Percentiles rank a stretch among this genome's conserved stretches.
Conservation (phyloP, 2,888 invertebrate genomes). For the Mesochorus sp. region DNA sequence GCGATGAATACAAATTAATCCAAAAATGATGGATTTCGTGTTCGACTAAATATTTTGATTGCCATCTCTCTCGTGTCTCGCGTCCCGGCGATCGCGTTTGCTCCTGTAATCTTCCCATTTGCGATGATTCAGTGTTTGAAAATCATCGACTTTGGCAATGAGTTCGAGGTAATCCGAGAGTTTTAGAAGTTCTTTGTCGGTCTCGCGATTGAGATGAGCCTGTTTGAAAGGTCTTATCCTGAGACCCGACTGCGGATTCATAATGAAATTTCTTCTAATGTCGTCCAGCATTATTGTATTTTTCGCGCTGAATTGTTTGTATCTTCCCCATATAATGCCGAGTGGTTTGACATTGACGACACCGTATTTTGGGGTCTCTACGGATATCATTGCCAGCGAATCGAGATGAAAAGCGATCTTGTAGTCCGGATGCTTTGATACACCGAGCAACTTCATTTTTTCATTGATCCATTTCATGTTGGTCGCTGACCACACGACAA, state of each 20-base stretch:
- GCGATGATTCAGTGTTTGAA: slow-evolving; percentile 92
- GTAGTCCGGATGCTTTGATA: slow-evolving; percentile 91
- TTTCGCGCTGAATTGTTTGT: slow-evolving; percentile 91
- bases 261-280: slow-evolving; percentile 96
- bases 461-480: slow-evolving; percentile 99
- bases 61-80: slow-evolving; percentile 67
- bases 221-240: slow-evolving; percentile 95
- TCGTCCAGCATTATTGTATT: slow-evolving; percentile 99
- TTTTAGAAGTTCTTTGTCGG: slow-evolving; percentile 91
- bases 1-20: too few relatives aligned
- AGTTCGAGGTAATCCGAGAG: slow-evolving; percentile 91
- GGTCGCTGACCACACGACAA: slow-evolving; percentile 99
- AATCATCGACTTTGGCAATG: slow-evolving; percentile 92
- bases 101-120: slow-evolving; percentile 94
- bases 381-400: slow-evolving; percentile 96
- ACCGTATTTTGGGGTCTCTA: slow-evolving; percentile 94
- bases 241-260: slow-evolving; percentile 97
- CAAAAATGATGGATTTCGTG: too few relatives aligned
- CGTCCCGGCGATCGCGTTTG: slow-evolving; percentile 74
- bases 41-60: slow-evolving; percentile 61
- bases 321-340: slow-evolving; percentile 98
- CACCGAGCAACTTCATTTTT: slow-evolving; percentile 96
- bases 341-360: slow-evolving; percentile 97
- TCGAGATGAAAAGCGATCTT: slow-evolving; percentile 97
- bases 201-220: slow-evolving; percentile 93